A percentile compares a stretch with the other conserved stretches of the same genome.
Conservation (phyloP, 2,888 invertebrate species). For the Pseudanteris insignis region DNA sequence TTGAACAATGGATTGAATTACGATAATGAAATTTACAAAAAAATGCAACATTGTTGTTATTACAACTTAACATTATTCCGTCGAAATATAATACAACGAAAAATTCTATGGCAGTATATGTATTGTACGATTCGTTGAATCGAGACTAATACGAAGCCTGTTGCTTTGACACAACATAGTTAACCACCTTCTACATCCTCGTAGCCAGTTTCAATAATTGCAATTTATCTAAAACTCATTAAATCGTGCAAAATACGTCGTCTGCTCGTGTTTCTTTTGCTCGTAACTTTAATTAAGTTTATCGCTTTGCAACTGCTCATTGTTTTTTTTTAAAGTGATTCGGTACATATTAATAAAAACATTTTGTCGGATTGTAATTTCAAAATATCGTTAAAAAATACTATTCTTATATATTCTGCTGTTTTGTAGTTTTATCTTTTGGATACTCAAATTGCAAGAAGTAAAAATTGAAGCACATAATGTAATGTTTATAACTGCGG, state of each 20-base stretch:
- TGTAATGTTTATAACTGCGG: no score
- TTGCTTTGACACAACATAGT: slow-evolving; percentile 36
- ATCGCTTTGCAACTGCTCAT: slow-evolving; percentile 3
- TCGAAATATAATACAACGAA: no score
- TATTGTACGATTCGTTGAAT: slow-evolving; percentile 28
- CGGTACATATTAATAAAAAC: not conserved
- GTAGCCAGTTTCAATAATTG: slow-evolving; percentile 24
- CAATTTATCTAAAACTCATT: slow-evolving; percentile 26
- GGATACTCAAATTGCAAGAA: no score
- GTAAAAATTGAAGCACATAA: no score
- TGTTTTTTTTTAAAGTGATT: slow-evolving; percentile 22
- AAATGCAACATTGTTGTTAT: no score
- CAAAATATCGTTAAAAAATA: no score
- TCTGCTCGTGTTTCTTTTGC: slow-evolving; percentile 16
- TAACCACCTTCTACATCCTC: slow-evolving; percentile 18
- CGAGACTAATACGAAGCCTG: slow-evolving; percentile 34
- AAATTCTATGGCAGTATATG: no score
- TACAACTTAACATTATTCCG: no score
- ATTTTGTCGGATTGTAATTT: slow-evolving; percentile 19
- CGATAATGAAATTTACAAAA: no score
- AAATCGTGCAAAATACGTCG: slow-evolving; percentile 21
- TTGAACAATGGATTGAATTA: no score
- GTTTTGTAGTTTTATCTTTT: no score
- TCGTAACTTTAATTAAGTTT: slow-evolving; percentile 14
- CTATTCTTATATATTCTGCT: no score